Evolutionary conservation across 2,888 invertebrate genomes (phyloP), one percentile per base, ranked within the genome.

Genomic region (Palloptera scutellata): DNA sequence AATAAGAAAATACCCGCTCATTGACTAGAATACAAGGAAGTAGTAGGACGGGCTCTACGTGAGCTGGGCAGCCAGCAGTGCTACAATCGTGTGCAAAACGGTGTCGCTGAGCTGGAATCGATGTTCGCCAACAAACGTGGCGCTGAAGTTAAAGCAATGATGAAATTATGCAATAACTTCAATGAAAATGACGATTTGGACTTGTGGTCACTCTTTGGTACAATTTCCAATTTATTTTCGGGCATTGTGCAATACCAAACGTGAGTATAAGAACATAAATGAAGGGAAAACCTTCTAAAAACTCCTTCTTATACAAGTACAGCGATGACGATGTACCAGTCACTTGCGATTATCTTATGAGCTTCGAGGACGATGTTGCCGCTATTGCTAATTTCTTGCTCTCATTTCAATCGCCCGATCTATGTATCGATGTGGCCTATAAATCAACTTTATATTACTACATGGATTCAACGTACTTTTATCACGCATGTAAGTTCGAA

Each of bases 21-120:
- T 12, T 20, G n/a, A 52, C 2, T 52, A 75, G 84, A 85, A 69
- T 85, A 84, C 76, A 78, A 81, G 53, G 84, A 83, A 74, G 80
- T 84, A n/a, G 77, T 78, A 17, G 84, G 84, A 2, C 54, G 64
- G 15, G 78, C 84, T 0, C 77, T 81, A 42, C 72, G 55, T 3
- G 66, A 76, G 60, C 70, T 84, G 69, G 83, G 85, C 9, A 80
- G 84, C 1, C 69, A 78, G 19, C 70, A 77, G 42, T 85, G 85
- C 69, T 83, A 84, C 61, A 60, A 81, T 61, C 78, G 82, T 58
- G 79, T 85, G 19, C n/a, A 81, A 60, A 79, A 77, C 12, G 85
- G 83, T 17, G 75, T 84, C 8, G 77, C 75, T 11, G 77, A 80
- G 12, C 43, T 84, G 55, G 82, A 85, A 67, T 40, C 67, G 1